These are phyloP conservation scores for Schlechtendalia chinensis DNA, from an alignment of 1,140 invertebrate species.

Conservation along the genomic window DNA sequence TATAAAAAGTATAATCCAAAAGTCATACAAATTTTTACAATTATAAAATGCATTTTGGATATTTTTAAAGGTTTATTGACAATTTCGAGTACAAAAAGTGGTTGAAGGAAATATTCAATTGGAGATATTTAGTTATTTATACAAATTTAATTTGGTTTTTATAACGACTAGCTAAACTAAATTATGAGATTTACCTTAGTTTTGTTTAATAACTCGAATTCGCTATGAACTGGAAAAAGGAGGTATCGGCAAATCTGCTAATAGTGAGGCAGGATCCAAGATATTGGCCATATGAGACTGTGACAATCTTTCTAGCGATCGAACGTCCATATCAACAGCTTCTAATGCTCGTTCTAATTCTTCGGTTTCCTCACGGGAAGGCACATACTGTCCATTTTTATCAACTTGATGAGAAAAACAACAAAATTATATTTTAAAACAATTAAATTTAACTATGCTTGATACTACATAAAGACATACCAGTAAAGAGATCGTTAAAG, in stretches of 20 bases:
- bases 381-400: conserved; percentile 69
- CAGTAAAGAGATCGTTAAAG: conserved; percentile 84
- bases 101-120: too few relatives aligned
- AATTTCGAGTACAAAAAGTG: too few relatives aligned
- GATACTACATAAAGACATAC: conserved; percentile 56
- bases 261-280: conserved; percentile 39
- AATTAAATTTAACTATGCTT: not conserved
- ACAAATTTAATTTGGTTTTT: not conserved
- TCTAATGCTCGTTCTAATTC: conserved; percentile 80
- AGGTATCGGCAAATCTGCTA: conserved; percentile 44
- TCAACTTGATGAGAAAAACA: conserved; percentile 60
- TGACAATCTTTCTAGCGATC: conserved; percentile 60
- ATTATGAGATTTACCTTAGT: conserved; percentile 22
- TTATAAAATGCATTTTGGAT: too few relatives aligned
- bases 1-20: too few relatives aligned
- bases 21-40: too few relatives aligned
- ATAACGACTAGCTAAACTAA: not conserved
- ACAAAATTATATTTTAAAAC: not conserved
- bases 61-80: too few relatives aligned
- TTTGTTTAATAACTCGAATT: not conserved
- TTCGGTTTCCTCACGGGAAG: conserved; percentile 76
- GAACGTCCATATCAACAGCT: conserved; percentile 75
- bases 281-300: conserved; percentile 53
- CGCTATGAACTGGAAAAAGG: conserved; percentile 45
- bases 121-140: too few relatives aligned